A percentile compares a stretch with the other conserved stretches of the same genome.
Conservation (phyloP, 2,888 invertebrate species). For the Zhuqinia jingwanae region DNA sequence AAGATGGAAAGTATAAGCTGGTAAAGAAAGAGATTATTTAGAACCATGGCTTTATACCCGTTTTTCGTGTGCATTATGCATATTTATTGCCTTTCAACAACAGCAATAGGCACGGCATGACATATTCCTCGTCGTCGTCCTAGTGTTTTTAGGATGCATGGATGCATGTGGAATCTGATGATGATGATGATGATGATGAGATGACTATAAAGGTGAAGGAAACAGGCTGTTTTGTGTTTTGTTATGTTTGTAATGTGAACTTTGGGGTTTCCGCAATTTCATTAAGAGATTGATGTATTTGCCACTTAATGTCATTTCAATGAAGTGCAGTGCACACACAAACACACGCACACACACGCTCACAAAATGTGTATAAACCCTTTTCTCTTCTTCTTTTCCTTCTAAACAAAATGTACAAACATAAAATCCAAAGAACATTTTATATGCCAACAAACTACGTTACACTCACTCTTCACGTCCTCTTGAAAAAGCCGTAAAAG, state of each 20-base stretch:
- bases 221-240: slow-evolving; percentile 62
- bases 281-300: slow-evolving; percentile 76
- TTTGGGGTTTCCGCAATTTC: slow-evolving; percentile 73
- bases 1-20: neutral
- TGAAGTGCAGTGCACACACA: slow-evolving; percentile 62
- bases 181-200: slow-evolving; percentile 5
- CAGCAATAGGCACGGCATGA: neutral
- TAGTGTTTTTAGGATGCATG: neutral
- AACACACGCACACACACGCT: too few species aligned
- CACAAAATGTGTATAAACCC: slow-evolving; percentile 10
- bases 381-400: neutral
- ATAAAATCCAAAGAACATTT: neutral
- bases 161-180: neutral
- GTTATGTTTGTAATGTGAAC: slow-evolving; percentile 60
- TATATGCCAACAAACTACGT: neutral
- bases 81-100: slow-evolving; percentile 1
- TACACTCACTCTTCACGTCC: neutral
- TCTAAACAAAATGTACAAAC: slow-evolving; percentile 19
- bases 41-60: neutral
- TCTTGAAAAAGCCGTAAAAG: neutral
- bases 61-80: neutral
- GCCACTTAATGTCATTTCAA: slow-evolving; percentile 76
- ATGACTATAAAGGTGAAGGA: slow-evolving; percentile 42
- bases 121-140: neutral
- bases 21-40: slow-evolving; percentile 29